Evolutionary conservation across 2,888 invertebrate species (phyloP).

Genomic region (Carcina quercana): DNA sequence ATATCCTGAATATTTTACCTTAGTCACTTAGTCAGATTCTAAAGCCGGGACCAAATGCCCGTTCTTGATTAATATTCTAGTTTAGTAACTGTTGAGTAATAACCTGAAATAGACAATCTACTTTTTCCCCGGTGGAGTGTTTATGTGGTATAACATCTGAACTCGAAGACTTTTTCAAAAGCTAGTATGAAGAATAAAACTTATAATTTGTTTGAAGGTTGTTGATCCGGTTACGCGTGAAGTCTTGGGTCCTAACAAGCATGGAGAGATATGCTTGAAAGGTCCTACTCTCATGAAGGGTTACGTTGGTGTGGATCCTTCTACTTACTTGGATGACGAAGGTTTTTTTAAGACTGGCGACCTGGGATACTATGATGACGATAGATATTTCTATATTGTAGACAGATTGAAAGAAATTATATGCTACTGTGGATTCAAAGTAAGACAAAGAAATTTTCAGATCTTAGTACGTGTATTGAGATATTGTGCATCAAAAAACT

Average conservation of each 20-base stretch:
- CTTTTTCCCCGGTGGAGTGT: background rate
- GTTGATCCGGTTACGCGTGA: slow-evolving; percentile 55
- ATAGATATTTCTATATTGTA: slow-evolving; percentile 41
- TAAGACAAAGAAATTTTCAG: slow-evolving; percentile 21
- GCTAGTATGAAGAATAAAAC: background rate
- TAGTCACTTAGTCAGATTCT: no score
- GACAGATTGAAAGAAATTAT: slow-evolving; percentile 47
- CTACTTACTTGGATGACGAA: slow-evolving; percentile 38
- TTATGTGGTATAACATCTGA: background rate
- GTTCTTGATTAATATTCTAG: background rate
- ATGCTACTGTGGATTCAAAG: slow-evolving; percentile 36
- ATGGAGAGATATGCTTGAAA: slow-evolving; percentile 50
- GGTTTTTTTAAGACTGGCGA: slow-evolving; percentile 49
- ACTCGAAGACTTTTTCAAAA: background rate
- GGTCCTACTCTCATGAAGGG: slow-evolving; percentile 52
- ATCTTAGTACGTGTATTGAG: no score
- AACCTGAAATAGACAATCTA: background rate
- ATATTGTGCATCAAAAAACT: no score
- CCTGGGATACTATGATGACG: slow-evolving; percentile 48
- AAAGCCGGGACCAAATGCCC: no score
- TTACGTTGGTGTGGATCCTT: slow-evolving; percentile 40
- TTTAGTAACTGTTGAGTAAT: background rate
- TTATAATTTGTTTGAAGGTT: slow-evolving; percentile 29
- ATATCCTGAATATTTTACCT: no score
- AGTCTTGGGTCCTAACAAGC: slow-evolving; percentile 55